These are phyloP conservation scores for Podarcis lilfordi DNA, from an alignment of 2,797 vertebrate genomes.

Conservation along the genomic window DNA sequence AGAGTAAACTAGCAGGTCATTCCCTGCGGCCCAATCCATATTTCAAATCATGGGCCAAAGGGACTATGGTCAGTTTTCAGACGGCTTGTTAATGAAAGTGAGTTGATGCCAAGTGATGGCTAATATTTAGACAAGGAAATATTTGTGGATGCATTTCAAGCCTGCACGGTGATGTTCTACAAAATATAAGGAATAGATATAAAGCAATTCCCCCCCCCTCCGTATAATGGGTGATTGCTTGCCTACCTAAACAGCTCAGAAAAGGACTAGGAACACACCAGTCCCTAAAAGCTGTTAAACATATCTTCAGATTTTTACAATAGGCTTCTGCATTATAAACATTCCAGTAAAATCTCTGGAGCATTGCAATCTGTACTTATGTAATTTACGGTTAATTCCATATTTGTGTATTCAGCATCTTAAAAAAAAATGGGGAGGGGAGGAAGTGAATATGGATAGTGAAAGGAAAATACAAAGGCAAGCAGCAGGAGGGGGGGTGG, in stretches of 20 bases:
- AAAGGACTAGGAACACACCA: conserved; percentile 71
- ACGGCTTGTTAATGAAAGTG: conserved; percentile 38
- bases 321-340: conserved; percentile 69
- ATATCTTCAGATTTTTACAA: conserved; percentile 69
- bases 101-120: conserved; percentile 51
- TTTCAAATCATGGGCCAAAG: conserved; percentile 41
- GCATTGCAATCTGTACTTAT: conserved; percentile 61
- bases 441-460: conserved; percentile 55
- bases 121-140: conserved; percentile 65
- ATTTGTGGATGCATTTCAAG: conserved; percentile 48
- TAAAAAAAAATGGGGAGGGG: conserved; percentile 60
- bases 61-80: conserved; percentile 23
- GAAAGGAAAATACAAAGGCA: conserved; percentile 64
- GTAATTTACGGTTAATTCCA: conserved; percentile 73
- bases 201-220: conserved; percentile 44
- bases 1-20: conserved; percentile 44
- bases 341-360: conserved; percentile 72
- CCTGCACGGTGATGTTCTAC: conserved; percentile 34
- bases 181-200: conserved; percentile 43
- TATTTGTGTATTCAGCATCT: conserved; percentile 75
- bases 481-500: neutral
- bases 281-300: conserved; percentile 74
- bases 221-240: conserved; percentile 62
- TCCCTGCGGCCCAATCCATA: conserved; percentile 20
- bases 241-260: conserved; percentile 68